Base-by-base conservation (phyloP, 53 echinoderm and acorn worm genomes). In the Crossaster papposus region DNA sequence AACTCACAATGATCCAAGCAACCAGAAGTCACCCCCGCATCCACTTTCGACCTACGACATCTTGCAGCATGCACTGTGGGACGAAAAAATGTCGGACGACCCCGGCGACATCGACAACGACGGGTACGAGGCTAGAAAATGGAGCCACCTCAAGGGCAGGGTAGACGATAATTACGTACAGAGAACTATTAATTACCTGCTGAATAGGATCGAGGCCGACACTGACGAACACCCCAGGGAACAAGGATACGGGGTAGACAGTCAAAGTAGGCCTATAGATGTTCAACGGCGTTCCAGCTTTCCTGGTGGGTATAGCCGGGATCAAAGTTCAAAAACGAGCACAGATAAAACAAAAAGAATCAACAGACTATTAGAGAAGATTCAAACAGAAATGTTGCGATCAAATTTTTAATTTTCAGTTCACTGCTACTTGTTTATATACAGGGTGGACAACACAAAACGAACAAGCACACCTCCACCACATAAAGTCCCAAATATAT, bases 21-120 rank as follows among this genome's bases (percentile, higher is more conserved):
- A 58, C 24, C 62, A 63, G 38, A 35, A 54, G 62, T 20, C 77
- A 55, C 14, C 87, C 44, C 62, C 18, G 14, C 77, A 36, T 77
- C 77, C 33, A 63, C 77, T 77, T 62, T 23, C 36, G 17, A 2
- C 87, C 4, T 76, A 87, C 36, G 58, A 87, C 77, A 51, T 62
- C 76, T 6, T 87, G 63, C 87, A 87, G 38, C 87, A 76, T 62
- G 77, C 54, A 75, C 37, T 87, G 28, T 87, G 87, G 87, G 87
- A 87, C 53, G 74, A 87, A 72, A 87, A 87, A 64, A 87, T 87
- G 87, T 23, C 87, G 55, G 87, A 53, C 53, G 87, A 87, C n/a
- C 12, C 50, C 18, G 74, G 72, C 29, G 54, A 72, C 85, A 10
- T 17, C 71, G 54, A 72, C 85, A 10, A 8, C 71, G 26, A 22